These are phyloP conservation scores for Rotaria socialis DNA, from an alignment of 2,888 invertebrate species.

Conservation along the genomic window DNA sequence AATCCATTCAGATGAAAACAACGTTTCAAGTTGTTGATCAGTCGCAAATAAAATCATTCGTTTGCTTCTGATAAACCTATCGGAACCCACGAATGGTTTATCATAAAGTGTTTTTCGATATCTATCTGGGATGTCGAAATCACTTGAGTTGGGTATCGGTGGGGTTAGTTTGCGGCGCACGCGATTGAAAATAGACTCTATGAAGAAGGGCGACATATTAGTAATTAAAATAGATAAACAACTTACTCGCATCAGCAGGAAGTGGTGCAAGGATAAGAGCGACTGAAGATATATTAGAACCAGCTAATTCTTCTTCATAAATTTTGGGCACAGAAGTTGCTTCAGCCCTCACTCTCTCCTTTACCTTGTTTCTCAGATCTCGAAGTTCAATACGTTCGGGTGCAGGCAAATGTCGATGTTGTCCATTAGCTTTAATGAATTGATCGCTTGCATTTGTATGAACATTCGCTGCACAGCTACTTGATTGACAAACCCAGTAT, in stretches of 20 bases:
- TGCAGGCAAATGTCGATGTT: neutral
- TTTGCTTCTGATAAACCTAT: neutral
- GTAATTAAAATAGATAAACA: too few species aligned
- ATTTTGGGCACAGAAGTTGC: too few species aligned
- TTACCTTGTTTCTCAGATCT: neutral
- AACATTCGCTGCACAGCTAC: neutral
- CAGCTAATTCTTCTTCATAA: too few species aligned
- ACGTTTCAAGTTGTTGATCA: neutral
- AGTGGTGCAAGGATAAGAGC: neutral
- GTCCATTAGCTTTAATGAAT: neutral
- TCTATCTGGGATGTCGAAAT: too few species aligned
- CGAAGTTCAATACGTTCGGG: neutral
- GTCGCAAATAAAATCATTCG: neutral
- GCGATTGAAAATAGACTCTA: too few species aligned
- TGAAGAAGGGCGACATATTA: neutral
- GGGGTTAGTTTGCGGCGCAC: neutral
- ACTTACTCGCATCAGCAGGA: too few species aligned
- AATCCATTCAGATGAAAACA: neutral
- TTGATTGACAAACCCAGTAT: neutral
- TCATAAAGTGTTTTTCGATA: too few species aligned
- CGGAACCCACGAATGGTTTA: neutral
- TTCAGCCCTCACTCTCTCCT: neutral
- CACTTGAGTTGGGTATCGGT: too few species aligned
- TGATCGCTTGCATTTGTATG: neutral
- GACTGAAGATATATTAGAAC: neutral